phyloP scores from a whole-genome alignment of 2,888 invertebrate species.

The Callinectes sapidus region DNA sequence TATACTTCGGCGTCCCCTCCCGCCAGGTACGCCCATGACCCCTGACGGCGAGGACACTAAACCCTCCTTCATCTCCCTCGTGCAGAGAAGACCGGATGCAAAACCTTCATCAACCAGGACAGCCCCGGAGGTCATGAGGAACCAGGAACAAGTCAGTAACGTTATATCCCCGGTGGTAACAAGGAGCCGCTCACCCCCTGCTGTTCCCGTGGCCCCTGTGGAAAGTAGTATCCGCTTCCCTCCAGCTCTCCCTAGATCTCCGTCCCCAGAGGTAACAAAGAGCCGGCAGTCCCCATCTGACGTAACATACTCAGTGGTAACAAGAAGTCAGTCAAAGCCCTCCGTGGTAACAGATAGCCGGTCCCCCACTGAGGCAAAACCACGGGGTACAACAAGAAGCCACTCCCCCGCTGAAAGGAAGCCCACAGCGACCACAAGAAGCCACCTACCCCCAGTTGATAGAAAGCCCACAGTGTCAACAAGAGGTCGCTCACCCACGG shows the following conservation, averaged over 20 bases:
- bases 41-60: neutral
- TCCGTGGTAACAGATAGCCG: neutral
- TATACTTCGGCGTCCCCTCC: neutral
- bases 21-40: neutral
- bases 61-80: constrained; percentile 30
- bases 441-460: neutral
- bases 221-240: neutral
- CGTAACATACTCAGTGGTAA: neutral
- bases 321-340: neutral
- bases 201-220: neutral
- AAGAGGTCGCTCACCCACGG: too few relatives aligned
- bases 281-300: neutral
- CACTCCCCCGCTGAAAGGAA: neutral
- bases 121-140: neutral
- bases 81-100: neutral
- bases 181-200: neutral
- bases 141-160: neutral
- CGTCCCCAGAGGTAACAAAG: neutral
- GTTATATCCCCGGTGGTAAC: neutral
- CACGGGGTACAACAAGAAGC: too few relatives aligned
- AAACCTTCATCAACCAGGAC: neutral
- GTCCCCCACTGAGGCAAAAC: too few relatives aligned
- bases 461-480: too few relatives aligned
- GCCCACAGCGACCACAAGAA: neutral
- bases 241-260: neutral